A percentile compares a stretch with the other conserved stretches of the same genome.
Evolutionary conservation across 2,888 invertebrate genomes (phyloP).

Genomic region (Trypoxylon attenuatum): DNA sequence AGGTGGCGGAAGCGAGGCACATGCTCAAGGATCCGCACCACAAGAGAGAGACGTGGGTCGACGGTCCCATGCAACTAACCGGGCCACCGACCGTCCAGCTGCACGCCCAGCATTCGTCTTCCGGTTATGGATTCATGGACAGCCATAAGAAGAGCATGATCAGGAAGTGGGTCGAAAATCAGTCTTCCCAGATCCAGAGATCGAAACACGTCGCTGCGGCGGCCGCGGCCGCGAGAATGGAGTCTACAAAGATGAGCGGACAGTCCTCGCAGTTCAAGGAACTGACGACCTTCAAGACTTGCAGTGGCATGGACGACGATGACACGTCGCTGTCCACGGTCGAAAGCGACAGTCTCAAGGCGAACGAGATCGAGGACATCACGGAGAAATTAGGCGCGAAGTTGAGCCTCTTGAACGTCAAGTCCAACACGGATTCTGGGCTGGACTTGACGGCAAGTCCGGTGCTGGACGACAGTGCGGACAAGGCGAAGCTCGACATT

Average conservation of each 20-base stretch:
- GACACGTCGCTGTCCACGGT: slow-evolving; percentile 72
- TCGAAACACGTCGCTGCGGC: slow-evolving; percentile 78
- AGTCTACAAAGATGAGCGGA: slow-evolving; percentile 69
- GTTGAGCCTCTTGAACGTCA: slow-evolving; percentile 67
- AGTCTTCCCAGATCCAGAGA: slow-evolving; percentile 87
- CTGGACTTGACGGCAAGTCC: slow-evolving; percentile 69
- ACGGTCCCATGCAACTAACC: slow-evolving; percentile 89
- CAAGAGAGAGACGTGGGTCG: slow-evolving; percentile 95
- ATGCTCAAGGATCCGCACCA: slow-evolving; percentile 87
- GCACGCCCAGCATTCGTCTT: slow-evolving; percentile 76
- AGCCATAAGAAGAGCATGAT: slow-evolving; percentile 95
- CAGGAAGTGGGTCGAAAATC: slow-evolving; percentile 94
- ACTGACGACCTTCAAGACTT: slow-evolving; percentile 80
- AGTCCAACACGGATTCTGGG: slow-evolving; percentile 70
- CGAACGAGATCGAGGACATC: slow-evolving; percentile 69
- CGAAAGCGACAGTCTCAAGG: slow-evolving; percentile 69
- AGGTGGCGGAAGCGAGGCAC: slow-evolving; percentile 87
- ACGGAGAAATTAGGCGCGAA: slow-evolving; percentile 70
- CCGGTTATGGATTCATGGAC: slow-evolving; percentile 91
- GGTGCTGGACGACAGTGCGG: slow-evolving; percentile 64
- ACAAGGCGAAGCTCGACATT: slow-evolving; percentile 62
- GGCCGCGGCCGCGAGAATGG: slow-evolving; percentile 73
- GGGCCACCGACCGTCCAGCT: slow-evolving; percentile 75
- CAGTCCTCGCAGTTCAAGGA: slow-evolving; percentile 77
- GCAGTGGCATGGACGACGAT: slow-evolving; percentile 72